phyloP scores from a whole-genome alignment of 2,888 invertebrate species.

The Xestoiulus laeticollis region DNA sequence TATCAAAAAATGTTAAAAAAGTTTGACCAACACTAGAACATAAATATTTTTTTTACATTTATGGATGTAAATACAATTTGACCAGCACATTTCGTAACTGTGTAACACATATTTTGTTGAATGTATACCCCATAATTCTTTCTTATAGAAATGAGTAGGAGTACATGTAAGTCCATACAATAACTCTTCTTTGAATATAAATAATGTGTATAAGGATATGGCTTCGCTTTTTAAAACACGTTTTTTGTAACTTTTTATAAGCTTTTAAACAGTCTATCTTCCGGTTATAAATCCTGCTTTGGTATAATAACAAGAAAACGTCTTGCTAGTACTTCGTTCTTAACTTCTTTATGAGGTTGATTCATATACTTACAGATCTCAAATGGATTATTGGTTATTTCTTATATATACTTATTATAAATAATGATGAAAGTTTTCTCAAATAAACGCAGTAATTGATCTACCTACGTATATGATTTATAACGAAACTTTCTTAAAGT shows the following conservation, averaged over 20 bases:
- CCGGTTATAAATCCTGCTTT: not conserved
- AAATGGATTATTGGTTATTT: not conserved
- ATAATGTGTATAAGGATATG: not conserved
- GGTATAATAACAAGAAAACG: too few relatives aligned
- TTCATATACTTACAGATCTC: not conserved
- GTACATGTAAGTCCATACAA: not conserved
- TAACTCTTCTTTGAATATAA: not conserved
- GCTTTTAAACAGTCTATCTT: conserved; percentile 1
- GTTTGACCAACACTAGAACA: not conserved
- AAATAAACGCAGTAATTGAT: not conserved
- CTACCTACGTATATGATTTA: not conserved
- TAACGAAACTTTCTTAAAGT: conserved; percentile 7
- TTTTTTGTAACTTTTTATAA: not conserved
- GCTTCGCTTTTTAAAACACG: not conserved
- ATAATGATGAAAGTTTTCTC: not conserved
- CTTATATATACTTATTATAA: not conserved
- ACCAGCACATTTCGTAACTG: not conserved
- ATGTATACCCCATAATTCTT: conserved; percentile 17
- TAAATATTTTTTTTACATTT: not conserved
- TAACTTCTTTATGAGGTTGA: not conserved
- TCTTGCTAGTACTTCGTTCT: not conserved
- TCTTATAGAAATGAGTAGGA: not conserved
- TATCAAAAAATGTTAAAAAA: not conserved
- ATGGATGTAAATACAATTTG: conserved; percentile 26
- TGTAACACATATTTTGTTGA: not conserved